phyloP scores from a whole-genome alignment of 2,888 invertebrate genomes.

The Dioctria rufipes region DNA sequence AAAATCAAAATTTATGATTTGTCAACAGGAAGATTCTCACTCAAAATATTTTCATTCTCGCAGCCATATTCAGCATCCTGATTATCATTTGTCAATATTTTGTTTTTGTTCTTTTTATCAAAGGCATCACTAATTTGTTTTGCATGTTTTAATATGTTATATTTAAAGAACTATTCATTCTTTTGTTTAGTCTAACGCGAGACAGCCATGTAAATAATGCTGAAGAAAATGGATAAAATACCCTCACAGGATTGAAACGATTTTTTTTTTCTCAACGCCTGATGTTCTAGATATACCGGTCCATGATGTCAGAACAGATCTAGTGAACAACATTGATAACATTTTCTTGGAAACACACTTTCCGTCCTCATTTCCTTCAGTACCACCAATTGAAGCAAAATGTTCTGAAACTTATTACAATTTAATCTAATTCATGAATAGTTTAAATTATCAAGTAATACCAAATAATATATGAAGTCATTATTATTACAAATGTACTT shows the following conservation, averaged over 20 bases:
- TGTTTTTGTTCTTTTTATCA: background rate
- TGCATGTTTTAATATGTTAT: background rate
- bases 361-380: background rate
- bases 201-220: background rate
- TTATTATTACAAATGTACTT: background rate
- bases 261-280: background rate
- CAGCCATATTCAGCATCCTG: background rate
- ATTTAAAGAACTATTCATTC: background rate
- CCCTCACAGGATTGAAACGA: too few relatives aligned
- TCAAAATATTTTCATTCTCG: too few relatives aligned
- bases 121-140: constrained; percentile 1
- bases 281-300: background rate
- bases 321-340: too few relatives aligned
- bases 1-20: too few relatives aligned
- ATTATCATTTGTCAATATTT: background rate
- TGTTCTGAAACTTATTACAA: background rate
- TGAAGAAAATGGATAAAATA: too few relatives aligned
- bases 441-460: too few relatives aligned
- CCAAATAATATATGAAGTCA: background rate
- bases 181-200: background rate
- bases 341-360: background rate
- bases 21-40: too few relatives aligned
- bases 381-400: background rate
- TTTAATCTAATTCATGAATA: too few relatives aligned
- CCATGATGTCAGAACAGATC: background rate